Percentiles rank a stretch among this genome's conserved stretches.
Conservation (phyloP, 2,888 invertebrate genomes). For the Pteria penguin region DNA sequence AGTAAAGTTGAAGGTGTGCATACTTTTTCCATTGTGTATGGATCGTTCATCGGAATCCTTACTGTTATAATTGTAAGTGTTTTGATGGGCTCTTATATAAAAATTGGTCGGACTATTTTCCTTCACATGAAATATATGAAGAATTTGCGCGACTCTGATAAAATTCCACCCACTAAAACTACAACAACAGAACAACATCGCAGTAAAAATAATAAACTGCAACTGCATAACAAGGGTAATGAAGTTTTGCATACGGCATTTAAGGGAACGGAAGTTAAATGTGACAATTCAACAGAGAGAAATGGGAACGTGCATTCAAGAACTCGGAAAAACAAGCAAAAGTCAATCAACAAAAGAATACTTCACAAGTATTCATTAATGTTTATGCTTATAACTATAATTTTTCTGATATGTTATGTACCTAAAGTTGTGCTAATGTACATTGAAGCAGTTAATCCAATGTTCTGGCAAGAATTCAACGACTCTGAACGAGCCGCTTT, state of each 20-base stretch:
- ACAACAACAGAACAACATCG: too few species aligned
- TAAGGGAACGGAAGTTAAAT: background rate
- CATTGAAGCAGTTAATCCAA: constrained; percentile 19
- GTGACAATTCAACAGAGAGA: too few species aligned
- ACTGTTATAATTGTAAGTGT: background rate
- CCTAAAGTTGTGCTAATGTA: constrained; percentile 21
- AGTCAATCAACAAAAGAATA: background rate
- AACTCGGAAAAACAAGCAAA: too few species aligned
- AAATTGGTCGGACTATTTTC: constrained; percentile 11
- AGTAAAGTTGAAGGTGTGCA: constrained; percentile 7
- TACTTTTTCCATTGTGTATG: background rate
- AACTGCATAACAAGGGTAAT: too few species aligned
- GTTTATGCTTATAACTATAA: constrained; percentile 37
- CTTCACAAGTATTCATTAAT: constrained; percentile 17
- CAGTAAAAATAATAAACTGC: too few species aligned
- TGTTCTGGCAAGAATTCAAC: constrained; percentile 32
- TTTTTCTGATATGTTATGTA: constrained; percentile 30
- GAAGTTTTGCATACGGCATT: too few species aligned
- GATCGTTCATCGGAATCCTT: background rate
- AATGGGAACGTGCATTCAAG: too few species aligned
- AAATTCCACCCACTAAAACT: too few species aligned
- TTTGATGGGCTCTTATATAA: background rate
- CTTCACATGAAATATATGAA: constrained; percentile 19
- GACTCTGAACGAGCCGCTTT: background rate
- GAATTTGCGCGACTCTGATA: too few species aligned